Evolutionary conservation across 2,113 vertebrate species (phyloP).

Genomic region (Falco punctatus): DNA sequence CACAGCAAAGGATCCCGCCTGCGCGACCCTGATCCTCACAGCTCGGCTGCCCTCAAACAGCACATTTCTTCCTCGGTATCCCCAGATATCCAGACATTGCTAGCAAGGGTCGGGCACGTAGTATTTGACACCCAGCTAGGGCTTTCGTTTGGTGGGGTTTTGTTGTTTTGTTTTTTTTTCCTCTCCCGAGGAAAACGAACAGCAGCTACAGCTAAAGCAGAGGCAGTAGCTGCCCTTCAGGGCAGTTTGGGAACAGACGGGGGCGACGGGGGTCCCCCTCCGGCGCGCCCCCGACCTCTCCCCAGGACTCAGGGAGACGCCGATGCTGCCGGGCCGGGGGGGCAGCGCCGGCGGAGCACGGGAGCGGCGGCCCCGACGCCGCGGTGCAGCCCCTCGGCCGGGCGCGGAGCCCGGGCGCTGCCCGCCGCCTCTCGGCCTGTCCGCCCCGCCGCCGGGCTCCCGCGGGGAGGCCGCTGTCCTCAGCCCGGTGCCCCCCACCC

Average conservation of each 20-base stretch:
- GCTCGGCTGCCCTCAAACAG: background rate
- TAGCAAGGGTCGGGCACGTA: background rate
- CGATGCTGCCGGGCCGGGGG: background rate
- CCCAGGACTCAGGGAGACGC: background rate
- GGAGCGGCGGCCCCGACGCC: background rate
- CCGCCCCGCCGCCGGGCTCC: background rate
- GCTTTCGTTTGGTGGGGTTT: background rate
- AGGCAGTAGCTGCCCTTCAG: constrained; percentile 22
- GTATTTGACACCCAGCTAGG: background rate
- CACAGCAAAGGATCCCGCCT: background rate
- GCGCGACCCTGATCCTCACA: background rate
- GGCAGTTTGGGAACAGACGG: background rate
- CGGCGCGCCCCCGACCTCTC: background rate
- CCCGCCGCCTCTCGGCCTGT: too few relatives aligned
- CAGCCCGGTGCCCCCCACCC: background rate
- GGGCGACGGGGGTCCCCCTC: background rate
- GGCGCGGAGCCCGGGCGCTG: background rate
- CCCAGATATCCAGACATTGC: background rate
- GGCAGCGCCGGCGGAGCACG: background rate
- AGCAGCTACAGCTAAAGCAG: background rate
- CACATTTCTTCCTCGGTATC: background rate
- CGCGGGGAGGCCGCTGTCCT: background rate
- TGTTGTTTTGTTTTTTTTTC: background rate
- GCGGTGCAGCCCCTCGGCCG: background rate
- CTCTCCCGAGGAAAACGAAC: background rate